Percentiles rank a stretch among this genome's conserved stretches.
Conservation (phyloP, 2,113 vertebrate genomes). For the Calonectris borealis region DNA sequence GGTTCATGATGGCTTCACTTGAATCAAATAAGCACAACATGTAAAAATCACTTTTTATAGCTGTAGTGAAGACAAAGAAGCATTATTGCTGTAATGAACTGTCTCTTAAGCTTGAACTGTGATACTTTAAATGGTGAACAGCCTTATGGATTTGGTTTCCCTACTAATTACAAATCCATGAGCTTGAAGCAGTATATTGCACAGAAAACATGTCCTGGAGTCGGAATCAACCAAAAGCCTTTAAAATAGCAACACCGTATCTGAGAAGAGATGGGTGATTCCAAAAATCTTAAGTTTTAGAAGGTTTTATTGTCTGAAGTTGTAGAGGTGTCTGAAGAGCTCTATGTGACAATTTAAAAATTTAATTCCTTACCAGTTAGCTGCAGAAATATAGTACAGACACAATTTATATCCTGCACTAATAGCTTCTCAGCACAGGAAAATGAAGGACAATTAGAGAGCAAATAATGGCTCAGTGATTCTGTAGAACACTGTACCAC, state of each 20-base stretch:
- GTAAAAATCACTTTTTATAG: neutral
- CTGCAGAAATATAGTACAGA: neutral
- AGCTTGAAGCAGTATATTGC: neutral
- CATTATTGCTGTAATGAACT: neutral
- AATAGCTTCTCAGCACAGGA: neutral
- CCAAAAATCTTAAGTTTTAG: neutral
- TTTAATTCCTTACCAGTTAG: neutral
- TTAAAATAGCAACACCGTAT: neutral
- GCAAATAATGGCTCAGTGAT: constrained; percentile 12
- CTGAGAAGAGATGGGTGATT: neutral
- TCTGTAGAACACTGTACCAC: neutral
- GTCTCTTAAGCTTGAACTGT: neutral
- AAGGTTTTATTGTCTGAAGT: neutral
- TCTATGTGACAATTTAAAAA: neutral
- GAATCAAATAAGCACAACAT: neutral
- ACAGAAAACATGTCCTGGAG: neutral
- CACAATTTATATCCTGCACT: neutral
- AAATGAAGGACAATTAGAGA: constrained; percentile 23
- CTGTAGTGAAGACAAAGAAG: neutral
- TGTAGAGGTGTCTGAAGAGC: neutral
- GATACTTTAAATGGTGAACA: neutral
- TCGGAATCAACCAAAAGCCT: neutral
- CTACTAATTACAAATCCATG: neutral
- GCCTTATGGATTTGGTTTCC: neutral
- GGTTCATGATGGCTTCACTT: neutral